phyloP scores from a whole-genome alignment of 2,797 vertebrate species.

The Ataeniobius toweri region DNA sequence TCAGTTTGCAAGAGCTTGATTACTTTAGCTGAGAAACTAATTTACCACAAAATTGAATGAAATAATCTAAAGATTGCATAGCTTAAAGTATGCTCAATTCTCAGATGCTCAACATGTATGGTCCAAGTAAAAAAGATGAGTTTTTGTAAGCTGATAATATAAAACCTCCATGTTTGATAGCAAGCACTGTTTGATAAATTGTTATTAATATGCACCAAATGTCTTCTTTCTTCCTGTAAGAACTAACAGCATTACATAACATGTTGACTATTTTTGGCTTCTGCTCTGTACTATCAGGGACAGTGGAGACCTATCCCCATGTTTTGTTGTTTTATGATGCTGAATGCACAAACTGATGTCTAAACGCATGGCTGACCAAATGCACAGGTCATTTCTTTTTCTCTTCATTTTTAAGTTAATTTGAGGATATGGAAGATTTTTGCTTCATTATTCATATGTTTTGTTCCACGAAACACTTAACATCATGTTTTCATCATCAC shows the following conservation, averaged over 20 bases:
- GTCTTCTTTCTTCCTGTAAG: not conserved
- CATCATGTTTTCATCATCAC: not conserved
- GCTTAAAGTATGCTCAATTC: not conserved
- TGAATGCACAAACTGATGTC: conserved; percentile 38
- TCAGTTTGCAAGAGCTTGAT: too few species aligned
- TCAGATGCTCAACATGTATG: not conserved
- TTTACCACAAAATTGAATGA: not conserved
- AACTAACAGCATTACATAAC: conserved; percentile 27
- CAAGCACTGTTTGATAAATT: not conserved
- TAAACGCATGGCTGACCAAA: conserved; percentile 25
- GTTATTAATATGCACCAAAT: not conserved
- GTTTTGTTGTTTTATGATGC: conserved; percentile 25
- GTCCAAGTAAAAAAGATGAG: not conserved
- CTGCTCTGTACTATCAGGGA: conserved; percentile 9
- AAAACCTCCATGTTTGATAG: not conserved
- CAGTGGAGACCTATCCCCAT: conserved; percentile 14
- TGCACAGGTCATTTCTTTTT: conserved; percentile 15
- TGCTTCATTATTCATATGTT: not conserved
- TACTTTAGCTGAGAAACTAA: too few species aligned
- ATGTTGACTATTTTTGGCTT: conserved; percentile 1
- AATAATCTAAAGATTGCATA: not conserved
- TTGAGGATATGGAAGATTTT: not conserved
- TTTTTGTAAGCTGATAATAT: not conserved
- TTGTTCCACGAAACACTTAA: not conserved
- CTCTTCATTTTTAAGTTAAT: not conserved